Base-by-base conservation (phyloP, 2,113 vertebrate species). In the Spermophilus dauricus region DNA sequence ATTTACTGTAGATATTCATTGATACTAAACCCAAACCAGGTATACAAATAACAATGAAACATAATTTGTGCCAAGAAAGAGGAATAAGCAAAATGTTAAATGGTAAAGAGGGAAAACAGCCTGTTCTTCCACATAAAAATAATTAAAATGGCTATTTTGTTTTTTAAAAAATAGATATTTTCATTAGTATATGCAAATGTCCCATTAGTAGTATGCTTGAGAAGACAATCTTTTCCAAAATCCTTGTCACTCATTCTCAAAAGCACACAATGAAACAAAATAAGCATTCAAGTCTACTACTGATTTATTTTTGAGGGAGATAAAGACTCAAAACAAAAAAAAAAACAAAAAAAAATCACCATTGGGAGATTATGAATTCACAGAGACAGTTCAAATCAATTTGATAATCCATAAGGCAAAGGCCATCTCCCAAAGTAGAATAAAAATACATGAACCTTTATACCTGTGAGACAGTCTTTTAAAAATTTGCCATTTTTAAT, bases 321-420 rank as follows among this genome's bases (percentile, higher is more conserved):
- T 56, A 9, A 77, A 94, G 51, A 5, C 56, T 37, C 28, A 70
- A 86, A 91, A 78, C 42, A 45, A 96, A 72, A 70, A 86, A 91
- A 84, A 70, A 86, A 91, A 84, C 42, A 45, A 96, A 72, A 81
- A 53, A 77, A 75, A 34, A 80, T 89, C 34, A 92, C n/a, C 86
- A n/a, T 34, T 48, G 56, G 26, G 73, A 94, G 20, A 87, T 69
- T 70, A 86, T 67, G 11, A 89, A 63, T 75, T 91, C 20, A 86
- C 18, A 69, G 4, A 72, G 67, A 39, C 26, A 88, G 51, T 91
- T 45, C 45, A 86, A 91, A 94, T 77, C 53, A 86, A 32, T 56
- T 51, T 78, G 30, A 81, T 86, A 86, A 92, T 53, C 37, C 32
- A 53, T 14, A 91, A 56, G 69, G 69, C 75, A 95, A 83, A 89